Conservation (phyloP, 2,797 vertebrate genomes). For the Bovichtus diacanthus region DNA sequence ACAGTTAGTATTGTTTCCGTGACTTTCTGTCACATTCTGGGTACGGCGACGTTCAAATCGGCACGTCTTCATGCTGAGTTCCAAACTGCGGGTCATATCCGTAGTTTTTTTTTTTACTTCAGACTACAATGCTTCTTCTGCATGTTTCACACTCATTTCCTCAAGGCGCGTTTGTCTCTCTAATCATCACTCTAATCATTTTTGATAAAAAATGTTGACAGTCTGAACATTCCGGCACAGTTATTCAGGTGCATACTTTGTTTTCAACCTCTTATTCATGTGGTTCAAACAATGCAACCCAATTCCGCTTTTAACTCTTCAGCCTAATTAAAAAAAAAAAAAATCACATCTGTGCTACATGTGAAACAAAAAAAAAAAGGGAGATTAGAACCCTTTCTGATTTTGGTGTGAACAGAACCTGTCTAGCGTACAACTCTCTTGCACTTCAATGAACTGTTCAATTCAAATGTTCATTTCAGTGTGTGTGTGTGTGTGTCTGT, state of each 20-base stretch:
- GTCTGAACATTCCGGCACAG: constrained; percentile 10
- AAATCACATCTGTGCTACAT: constrained; percentile 53
- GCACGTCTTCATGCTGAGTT: background rate
- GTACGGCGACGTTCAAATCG: background rate
- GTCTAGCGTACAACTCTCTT: too few species aligned
- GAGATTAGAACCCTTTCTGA: constrained; percentile 20
- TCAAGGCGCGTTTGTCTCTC: constrained; percentile 7
- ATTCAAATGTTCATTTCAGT: constrained; percentile 5
- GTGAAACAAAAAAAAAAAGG: constrained; percentile 49
- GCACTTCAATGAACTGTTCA: too few species aligned
- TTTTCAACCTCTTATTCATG: constrained; percentile 27
- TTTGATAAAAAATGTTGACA: background rate
- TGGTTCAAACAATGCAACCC: constrained; percentile 31
- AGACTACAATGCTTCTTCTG: background rate
- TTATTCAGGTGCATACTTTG: constrained; percentile 21
- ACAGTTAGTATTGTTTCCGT: constrained; percentile 15
- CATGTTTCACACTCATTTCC: constrained; percentile 18
- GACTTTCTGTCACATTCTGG: constrained; percentile 16
- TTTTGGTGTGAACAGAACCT: constrained; percentile 27
- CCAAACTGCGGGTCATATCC: background rate
- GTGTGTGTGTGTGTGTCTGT: constrained; percentile 3
- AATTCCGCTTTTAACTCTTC: constrained; percentile 40
- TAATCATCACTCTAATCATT: constrained; percentile 18
- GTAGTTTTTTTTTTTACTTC: background rate
- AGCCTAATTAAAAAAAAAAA: constrained; percentile 39